Evolutionary conservation across 2,888 invertebrate genomes (phyloP), one percentile per base, ranked within the genome.

Genomic region (Brenthis hecate): DNA sequence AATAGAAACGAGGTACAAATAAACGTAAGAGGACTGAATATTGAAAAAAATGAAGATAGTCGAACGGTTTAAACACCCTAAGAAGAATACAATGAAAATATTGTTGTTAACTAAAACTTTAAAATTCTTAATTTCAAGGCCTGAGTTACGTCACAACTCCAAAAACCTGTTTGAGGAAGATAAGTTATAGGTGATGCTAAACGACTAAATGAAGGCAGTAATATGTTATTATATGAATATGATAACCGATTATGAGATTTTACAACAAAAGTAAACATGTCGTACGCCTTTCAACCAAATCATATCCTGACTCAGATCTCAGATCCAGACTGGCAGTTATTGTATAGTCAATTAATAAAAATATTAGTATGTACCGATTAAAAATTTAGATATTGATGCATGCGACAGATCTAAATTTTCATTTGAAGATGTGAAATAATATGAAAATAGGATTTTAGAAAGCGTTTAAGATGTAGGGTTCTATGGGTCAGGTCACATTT

Each of bases 101-200:
- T 58, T 72, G 66, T 58, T 72, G 66, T 28, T 3, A n/a, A 72
- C 71, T 74, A 80, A 78, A 73, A 65, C 81, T 78, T 72, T 66
- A 72, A 72, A 73, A 76, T 80, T 81, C 79, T 74, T 82, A 80
- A 81, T 62, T 84, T 85, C 84, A 87, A 90, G 87, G 87, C 85
- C 83, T 83, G 85, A 85, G 80, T 83, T 80, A 80, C 78, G 79
- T 87, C 86, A 87, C 86, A 89, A 89, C 86, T 85, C 83, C 78
- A 78, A 84, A 81, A 83, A 81, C 83, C 86, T 84, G 82, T 84
- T 83, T 75, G 67, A 77, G 75, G 66, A 70, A 70, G 55, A 56
- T 51, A 66, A 43, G 43, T 66, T 58, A 14, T 61, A 54, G 43
- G 55, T 61, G 56, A 56, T 68, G 43, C 50, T 47, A 54, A 66